These are phyloP conservation scores for Cebidichthys violaceus DNA, from an alignment of 2,113 vertebrate genomes.

Conservation along the genomic window DNA sequence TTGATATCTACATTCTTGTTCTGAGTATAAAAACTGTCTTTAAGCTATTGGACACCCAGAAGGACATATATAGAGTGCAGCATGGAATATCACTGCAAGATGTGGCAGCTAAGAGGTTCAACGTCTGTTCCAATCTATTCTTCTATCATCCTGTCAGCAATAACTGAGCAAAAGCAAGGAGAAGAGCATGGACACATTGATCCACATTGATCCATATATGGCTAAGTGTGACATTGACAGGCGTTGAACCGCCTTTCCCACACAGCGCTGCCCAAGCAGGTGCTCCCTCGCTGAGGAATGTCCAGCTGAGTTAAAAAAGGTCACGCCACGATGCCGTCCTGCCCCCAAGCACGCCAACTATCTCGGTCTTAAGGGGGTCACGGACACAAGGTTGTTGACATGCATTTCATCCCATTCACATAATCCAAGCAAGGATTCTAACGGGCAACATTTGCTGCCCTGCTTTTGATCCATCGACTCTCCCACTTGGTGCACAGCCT, in stretches of 20 bases:
- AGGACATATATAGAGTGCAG: not conserved
- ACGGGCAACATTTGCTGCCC: not conserved
- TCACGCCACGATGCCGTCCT: conserved; percentile 39
- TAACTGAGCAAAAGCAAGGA: not conserved
- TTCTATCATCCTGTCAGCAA: not conserved
- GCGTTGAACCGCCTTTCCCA: not conserved
- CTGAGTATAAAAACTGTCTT: conserved; percentile 27
- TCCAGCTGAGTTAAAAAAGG: conserved; percentile 69
- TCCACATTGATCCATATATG: conserved; percentile 12
- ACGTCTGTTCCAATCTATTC: not conserved
- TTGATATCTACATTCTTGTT: not conserved
- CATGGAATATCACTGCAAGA: not conserved
- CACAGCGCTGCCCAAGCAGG: conserved; percentile 56
- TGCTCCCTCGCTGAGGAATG: conserved; percentile 66
- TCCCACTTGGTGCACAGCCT: conserved; percentile 10
- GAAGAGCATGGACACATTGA: not conserved
- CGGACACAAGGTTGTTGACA: conserved; percentile 21
- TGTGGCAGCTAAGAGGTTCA: not conserved
- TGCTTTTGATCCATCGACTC: conserved; percentile 17
- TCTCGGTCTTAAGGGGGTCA: conserved; percentile 57
- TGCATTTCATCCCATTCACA: conserved; percentile 33
- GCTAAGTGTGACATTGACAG: conserved; percentile 32
- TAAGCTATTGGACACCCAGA: not conserved
- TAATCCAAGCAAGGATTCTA: conserved; percentile 21
- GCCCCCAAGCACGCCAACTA: conserved; percentile 64